phyloP scores from a whole-genome alignment of 2,797 vertebrate species.

The Rhyacichthys aspro region DNA sequence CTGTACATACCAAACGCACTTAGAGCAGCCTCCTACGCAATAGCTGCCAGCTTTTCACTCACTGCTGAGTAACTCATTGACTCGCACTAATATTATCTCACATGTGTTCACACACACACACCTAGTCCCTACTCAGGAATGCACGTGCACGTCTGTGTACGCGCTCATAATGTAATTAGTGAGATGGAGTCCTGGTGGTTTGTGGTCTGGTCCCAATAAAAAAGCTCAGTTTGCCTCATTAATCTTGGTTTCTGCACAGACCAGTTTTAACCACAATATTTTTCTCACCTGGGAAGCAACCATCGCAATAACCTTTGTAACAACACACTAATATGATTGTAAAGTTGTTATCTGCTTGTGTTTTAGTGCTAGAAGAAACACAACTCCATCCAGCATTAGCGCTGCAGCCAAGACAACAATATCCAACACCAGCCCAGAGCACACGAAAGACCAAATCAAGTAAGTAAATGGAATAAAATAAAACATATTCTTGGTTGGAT shows the following conservation, averaged over 20 bases:
- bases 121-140: not conserved
- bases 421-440: not conserved
- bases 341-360: not conserved
- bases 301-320: conserved; percentile 9
- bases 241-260: conserved; percentile 53
- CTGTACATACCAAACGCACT: conserved; percentile 62
- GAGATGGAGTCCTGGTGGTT: conserved; percentile 58
- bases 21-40: conserved; percentile 40
- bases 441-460: not conserved
- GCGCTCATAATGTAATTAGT: conserved; percentile 62
- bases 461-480: not conserved
- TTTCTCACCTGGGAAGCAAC: conserved; percentile 13
- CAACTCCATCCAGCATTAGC: not conserved
- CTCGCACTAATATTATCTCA: conserved; percentile 55
- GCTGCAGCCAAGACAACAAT: not conserved
- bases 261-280: conserved; percentile 39
- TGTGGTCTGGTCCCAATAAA: conserved; percentile 54
- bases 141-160: conserved; percentile 24
- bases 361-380: not conserved
- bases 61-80: conserved; percentile 60
- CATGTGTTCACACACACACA: conserved; percentile 26
- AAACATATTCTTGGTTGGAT: too few relatives aligned
- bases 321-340: not conserved
- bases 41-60: conserved; percentile 46
- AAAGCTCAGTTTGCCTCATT: conserved; percentile 59